Evolutionary conservation across 2,113 vertebrate species (phyloP).

Genomic region (Nicator chloris): DNA sequence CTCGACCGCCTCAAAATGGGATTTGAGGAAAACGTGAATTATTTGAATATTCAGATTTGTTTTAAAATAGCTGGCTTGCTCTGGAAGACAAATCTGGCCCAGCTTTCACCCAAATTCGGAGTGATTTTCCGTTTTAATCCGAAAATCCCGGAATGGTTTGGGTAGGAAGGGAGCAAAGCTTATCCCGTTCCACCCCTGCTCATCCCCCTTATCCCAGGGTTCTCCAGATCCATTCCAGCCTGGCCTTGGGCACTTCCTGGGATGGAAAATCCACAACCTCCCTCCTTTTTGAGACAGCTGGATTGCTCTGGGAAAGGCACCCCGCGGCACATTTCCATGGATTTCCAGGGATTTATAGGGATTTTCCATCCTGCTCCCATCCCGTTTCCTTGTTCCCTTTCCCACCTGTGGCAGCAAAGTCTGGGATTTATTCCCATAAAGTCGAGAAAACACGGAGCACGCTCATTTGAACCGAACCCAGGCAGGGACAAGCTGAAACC

Average conservation of each 20-base stretch:
- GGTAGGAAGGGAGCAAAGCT: not conserved
- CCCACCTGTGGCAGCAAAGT: not conserved
- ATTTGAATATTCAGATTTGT: no score
- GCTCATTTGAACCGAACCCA: fast-evolving
- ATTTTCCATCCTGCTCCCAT: not conserved
- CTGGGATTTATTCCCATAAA: not conserved
- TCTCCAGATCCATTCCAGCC: not conserved
- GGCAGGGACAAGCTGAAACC: fast-evolving
- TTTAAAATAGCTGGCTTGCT: not conserved
- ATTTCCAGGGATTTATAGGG: fast-evolving
- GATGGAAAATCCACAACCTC: not conserved
- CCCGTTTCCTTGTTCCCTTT: fast-evolving
- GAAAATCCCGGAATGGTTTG: fast-evolving
- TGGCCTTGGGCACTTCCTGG: not conserved
- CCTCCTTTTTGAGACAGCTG: no score
- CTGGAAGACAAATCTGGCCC: no score
- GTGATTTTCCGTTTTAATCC: not conserved
- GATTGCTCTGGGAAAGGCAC: not conserved
- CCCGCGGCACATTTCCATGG: no score
- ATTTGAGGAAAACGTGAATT: not conserved
- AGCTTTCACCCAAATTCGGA: fast-evolving
- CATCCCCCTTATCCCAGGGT: fast-evolving
- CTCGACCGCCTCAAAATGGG: fast-evolving
- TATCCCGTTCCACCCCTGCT: fast-evolving
- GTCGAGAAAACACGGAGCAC: not conserved